Evolutionary conservation across 64 coral and sea anemone species (phyloP), one percentile per base, ranked within the genome.

Genomic region (Astreopora myriophthalma): DNA sequence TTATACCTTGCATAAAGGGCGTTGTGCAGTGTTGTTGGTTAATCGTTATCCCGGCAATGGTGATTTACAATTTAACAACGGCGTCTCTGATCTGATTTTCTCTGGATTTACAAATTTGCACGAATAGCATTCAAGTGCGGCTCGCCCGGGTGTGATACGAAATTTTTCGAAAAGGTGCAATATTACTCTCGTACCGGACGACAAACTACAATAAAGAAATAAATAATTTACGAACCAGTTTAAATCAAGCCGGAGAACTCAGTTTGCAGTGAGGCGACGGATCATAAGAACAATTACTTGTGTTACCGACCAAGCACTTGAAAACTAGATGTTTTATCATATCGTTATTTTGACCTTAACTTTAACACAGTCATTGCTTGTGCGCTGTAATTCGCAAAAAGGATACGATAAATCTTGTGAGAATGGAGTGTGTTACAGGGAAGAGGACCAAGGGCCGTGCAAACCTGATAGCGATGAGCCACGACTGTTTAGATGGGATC

Each of bases 401-500:
- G 36, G 8, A 63, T 31, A 38, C 10, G 79, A 65, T 1, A 83
- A 63, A 38, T 63, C 34, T 61, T 97, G 95, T 55, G 95, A 97
- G 81, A 97, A 97, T 87, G 95, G 95, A 2, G 91, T 97, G 6
- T 97, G 95, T 19, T 80, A 48, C 49, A 75, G 95, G 34, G 73
- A 85, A 3, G 27, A 97, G 69, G 92, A 97, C 25, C 87, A 78
- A 39, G 95, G 95, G 1, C 95, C 95, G 1, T 97, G 95, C 33
- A 48, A 39, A 12, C 58, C 76, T 8, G 75, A 91, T 63, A 67
- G 89, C 13, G 81, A 94, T 29, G 79, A 91, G 74, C 84, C 80
- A 46, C 85, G 77, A 35, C 87, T 97, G 4, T 94, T 73, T 44
- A 82, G 95, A 55, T 97, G 95, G 95, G 92, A 97, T 23, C 95